phyloP scores from a whole-genome alignment of 2,888 invertebrate species.

The Cyclophora albipunctata region DNA sequence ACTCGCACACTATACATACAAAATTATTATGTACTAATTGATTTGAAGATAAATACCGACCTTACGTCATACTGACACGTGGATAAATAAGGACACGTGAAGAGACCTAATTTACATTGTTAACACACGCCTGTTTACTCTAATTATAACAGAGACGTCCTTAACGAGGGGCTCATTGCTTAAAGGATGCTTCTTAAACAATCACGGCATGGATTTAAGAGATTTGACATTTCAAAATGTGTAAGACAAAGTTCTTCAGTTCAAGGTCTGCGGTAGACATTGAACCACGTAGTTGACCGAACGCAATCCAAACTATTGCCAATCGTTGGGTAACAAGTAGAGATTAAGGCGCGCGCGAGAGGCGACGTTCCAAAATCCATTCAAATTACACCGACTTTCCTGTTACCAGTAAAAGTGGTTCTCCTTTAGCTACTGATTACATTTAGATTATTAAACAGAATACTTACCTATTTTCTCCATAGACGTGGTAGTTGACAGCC shows the following conservation, averaged over 20 bases:
- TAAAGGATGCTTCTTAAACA: too few relatives aligned
- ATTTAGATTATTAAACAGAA: too few relatives aligned
- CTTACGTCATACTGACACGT: conserved; percentile 12
- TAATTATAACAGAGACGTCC: too few relatives aligned
- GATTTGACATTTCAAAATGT: too few relatives aligned
- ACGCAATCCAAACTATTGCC: conserved; percentile 44
- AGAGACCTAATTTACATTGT: conserved; percentile 11
- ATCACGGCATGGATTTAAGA: too few relatives aligned
- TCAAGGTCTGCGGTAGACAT: conserved; percentile 46
- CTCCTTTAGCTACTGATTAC: too few relatives aligned
- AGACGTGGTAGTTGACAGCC: conserved; percentile 92
- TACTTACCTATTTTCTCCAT: conserved; percentile 86
- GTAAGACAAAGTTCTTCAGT: conserved; percentile 8
- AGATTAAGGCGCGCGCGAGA: conserved; percentile 29
- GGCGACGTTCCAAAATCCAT: conserved; percentile 19
- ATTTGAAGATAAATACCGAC: conserved; percentile 7
- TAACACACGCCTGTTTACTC: background rate
- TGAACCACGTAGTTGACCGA: conserved; percentile 48
- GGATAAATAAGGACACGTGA: conserved; percentile 13
- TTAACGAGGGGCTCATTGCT: too few relatives aligned
- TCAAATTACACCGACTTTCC: background rate
- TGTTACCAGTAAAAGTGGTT: too few relatives aligned
- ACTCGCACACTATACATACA: background rate
- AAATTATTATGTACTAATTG: conserved; percentile 8
- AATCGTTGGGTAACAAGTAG: conserved; percentile 37